A percentile compares a stretch with the other conserved stretches of the same genome.
These are phyloP conservation scores for Lochmaea crataegi DNA, from an alignment of 2,888 invertebrate genomes.

Conservation along the genomic window DNA sequence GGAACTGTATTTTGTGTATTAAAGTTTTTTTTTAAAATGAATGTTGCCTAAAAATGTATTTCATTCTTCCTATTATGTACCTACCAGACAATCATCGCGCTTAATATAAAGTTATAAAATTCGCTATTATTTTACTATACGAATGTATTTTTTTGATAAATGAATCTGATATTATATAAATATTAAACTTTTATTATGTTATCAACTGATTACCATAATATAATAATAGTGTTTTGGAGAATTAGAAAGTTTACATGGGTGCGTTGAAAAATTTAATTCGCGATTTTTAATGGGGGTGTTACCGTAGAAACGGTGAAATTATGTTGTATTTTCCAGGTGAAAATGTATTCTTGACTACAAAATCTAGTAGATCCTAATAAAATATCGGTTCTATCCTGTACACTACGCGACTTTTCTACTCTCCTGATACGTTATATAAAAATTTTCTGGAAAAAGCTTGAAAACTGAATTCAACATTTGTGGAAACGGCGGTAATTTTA, in stretches of 20 bases:
- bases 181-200: background rate
- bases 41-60: slow-evolving; percentile 23
- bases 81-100: background rate
- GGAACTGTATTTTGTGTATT: slow-evolving; percentile 28
- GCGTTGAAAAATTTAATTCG: background rate
- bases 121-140: background rate
- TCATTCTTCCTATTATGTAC: background rate
- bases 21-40: slow-evolving; percentile 29
- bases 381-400: slow-evolving; percentile 42
- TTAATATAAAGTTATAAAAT: background rate
- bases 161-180: background rate
- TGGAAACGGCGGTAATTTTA: slow-evolving; percentile 65
- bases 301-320: background rate
- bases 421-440: slow-evolving; percentile 70
- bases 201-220: slow-evolving; percentile 26
- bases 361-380: slow-evolving; percentile 43
- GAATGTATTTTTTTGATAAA: background rate
- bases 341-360: slow-evolving; percentile 27
- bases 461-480: slow-evolving; percentile 67
- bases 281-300: background rate
- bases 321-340: slow-evolving; percentile 22
- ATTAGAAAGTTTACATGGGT: background rate
- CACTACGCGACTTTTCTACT: slow-evolving; percentile 60
- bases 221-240: slow-evolving; percentile 18
- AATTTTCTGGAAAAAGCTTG: slow-evolving; percentile 71